Conservation (phyloP, 2,888 invertebrate genomes). For the Malachius bipustulatus region DNA sequence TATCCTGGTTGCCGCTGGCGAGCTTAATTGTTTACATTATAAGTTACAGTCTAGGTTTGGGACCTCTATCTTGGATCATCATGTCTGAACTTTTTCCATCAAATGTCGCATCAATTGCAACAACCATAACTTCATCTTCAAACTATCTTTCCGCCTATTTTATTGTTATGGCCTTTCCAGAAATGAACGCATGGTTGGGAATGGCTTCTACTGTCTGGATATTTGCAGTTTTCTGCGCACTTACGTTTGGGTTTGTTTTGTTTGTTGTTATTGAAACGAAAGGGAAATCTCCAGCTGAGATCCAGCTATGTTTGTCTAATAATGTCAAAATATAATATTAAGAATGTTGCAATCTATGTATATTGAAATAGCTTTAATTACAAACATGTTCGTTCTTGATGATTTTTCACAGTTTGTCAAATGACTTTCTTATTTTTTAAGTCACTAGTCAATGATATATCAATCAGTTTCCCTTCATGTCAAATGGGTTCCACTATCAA, state of each 20-base stretch:
- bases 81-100: constrained; percentile 72
- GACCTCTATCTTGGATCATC: constrained; percentile 70
- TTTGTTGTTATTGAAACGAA: constrained; percentile 35
- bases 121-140: constrained; percentile 62
- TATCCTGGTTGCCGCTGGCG: constrained; percentile 57
- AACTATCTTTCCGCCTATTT: constrained; percentile 68
- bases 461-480: too few species aligned
- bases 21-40: constrained; percentile 59
- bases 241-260: constrained; percentile 14
- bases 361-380: too few species aligned
- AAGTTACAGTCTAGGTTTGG: constrained; percentile 57
- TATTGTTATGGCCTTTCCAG: constrained; percentile 61
- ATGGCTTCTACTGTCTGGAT: constrained; percentile 19
- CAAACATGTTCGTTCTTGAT: too few species aligned
- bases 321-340: too few species aligned
- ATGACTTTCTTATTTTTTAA: too few species aligned
- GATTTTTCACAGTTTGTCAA: too few species aligned
- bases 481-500: too few species aligned
- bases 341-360: too few species aligned
- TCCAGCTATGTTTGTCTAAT: too few species aligned
- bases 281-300: constrained; percentile 68
- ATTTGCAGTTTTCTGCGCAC: constrained; percentile 14
- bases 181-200: constrained; percentile 35
- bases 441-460: too few species aligned
- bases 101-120: constrained; percentile 61